Percentiles rank a stretch among this genome's conserved stretches.
These are phyloP conservation scores for Ctenicera cuprea DNA, from an alignment of 2,888 invertebrate genomes.

Conservation along the genomic window DNA sequence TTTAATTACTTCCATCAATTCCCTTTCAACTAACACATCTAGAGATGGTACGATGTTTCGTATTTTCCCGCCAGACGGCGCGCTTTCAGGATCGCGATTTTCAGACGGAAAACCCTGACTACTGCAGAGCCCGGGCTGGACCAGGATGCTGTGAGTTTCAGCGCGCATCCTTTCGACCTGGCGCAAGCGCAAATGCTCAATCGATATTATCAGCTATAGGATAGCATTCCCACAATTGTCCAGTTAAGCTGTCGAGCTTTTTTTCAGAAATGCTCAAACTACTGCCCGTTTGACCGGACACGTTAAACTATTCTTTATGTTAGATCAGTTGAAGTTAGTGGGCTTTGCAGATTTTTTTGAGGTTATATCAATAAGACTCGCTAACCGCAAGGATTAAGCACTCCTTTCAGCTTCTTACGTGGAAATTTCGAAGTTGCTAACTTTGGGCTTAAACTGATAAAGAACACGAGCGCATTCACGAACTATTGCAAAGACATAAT, in stretches of 20 bases:
- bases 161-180: constrained; percentile 66
- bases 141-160: constrained; percentile 70
- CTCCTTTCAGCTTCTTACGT: not conserved
- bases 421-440: not conserved
- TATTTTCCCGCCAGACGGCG: constrained; percentile 59
- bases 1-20: not conserved
- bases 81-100: constrained; percentile 59
- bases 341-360: constrained; percentile 46
- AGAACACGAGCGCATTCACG: no score
- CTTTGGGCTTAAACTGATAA: no score
- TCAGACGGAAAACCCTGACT: constrained; percentile 67
- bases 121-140: constrained; percentile 71
- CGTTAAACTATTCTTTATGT: constrained; percentile 50
- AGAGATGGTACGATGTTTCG: constrained; percentile 36
- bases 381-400: constrained; percentile 15
- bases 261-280: constrained; percentile 42
- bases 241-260: constrained; percentile 57
- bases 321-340: constrained; percentile 34
- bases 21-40: constrained; percentile 11
- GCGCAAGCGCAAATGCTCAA: constrained; percentile 66
- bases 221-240: constrained; percentile 58
- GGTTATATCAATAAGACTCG: constrained; percentile 11
- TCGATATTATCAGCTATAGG: constrained; percentile 68
- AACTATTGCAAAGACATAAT: no score
- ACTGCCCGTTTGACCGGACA: constrained; percentile 49